phyloP scores from a whole-genome alignment of 2,797 vertebrate genomes.

The Cossypha caffra region DNA sequence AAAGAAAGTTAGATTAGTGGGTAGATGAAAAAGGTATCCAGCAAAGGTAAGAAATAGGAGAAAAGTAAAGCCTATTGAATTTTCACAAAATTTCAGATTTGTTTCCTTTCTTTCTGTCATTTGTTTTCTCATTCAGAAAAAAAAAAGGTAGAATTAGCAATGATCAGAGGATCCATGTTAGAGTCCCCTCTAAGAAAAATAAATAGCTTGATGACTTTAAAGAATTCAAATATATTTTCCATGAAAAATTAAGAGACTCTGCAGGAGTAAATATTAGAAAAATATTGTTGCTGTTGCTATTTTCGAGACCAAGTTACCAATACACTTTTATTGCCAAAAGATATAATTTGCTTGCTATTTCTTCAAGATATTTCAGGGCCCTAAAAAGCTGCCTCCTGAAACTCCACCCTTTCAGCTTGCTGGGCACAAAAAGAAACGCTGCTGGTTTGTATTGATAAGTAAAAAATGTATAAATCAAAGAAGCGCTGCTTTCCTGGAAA shows the following conservation, averaged over 20 bases:
- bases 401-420: background rate
- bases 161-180: constrained; percentile 32
- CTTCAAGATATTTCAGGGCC: background rate
- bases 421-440: background rate
- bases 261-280: background rate
- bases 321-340: background rate
- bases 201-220: background rate
- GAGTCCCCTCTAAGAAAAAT: background rate
- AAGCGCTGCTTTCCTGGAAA: background rate
- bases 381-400: background rate
- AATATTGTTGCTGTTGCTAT: background rate
- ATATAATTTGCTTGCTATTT: background rate
- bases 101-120: background rate
- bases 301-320: background rate
- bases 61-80: constrained; percentile 30
- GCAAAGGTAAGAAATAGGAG: constrained; percentile 3
- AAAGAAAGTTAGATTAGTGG: constrained; percentile 58
- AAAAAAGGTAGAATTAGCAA: background rate
- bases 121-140: background rate
- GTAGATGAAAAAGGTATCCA: constrained; percentile 47
- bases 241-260: constrained; percentile 18
- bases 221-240: constrained; percentile 8
- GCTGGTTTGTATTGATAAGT: background rate
- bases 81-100: constrained; percentile 42
- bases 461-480: background rate